These are phyloP conservation scores for Pachyuromys duprasi DNA, from an alignment of 2,797 vertebrate species.

Conservation along the genomic window DNA sequence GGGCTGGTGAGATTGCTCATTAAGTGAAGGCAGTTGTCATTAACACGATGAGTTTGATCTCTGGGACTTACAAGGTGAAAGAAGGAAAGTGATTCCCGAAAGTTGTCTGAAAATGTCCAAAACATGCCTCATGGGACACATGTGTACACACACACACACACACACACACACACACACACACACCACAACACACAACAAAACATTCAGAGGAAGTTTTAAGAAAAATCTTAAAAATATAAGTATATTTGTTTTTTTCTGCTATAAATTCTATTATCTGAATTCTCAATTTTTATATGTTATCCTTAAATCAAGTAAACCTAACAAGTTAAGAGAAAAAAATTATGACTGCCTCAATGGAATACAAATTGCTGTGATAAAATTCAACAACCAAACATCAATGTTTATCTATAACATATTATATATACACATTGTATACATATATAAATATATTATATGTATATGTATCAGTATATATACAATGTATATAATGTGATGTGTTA, in stretches of 20 bases:
- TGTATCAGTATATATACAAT: no score
- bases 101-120: not conserved
- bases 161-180: not conserved
- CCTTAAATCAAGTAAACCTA: not conserved
- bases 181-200: not conserved
- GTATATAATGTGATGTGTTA: no score
- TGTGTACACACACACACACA: not conserved
- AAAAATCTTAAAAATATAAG: not conserved
- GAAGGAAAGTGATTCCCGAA: not conserved
- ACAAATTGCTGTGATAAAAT: constrained; percentile 35
- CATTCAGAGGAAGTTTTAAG: not conserved
- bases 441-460: not conserved
- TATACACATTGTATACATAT: not conserved
- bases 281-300: not conserved
- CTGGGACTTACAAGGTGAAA: not conserved
- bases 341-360: not conserved
- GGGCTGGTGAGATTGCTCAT: not conserved
- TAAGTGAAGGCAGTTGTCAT: not conserved
- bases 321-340: constrained; percentile 25
- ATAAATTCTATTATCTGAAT: not conserved
- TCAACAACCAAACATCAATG: not conserved
- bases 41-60: not conserved
- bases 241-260: not conserved
- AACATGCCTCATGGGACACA: not conserved
- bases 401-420: no score